Conservation (phyloP, 2,113 vertebrate genomes). For the Bostrychus sinensis region DNA sequence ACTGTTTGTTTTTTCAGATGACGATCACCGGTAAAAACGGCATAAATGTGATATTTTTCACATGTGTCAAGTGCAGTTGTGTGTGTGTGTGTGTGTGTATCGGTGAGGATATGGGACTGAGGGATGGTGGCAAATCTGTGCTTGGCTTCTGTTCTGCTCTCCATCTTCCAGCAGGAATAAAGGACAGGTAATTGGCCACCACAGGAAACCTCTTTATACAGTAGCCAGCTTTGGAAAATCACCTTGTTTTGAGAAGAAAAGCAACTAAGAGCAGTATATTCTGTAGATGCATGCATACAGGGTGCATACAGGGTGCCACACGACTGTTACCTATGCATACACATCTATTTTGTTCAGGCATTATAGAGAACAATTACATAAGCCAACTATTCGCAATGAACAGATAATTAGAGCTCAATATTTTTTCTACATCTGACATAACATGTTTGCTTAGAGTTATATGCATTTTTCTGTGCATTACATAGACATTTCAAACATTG, state of each 20-base stretch:
- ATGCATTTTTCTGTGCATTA: no score
- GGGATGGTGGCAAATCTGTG: conserved; percentile 13
- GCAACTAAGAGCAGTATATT: neutral
- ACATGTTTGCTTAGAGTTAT: no score
- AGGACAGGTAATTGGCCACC: conserved; percentile 42
- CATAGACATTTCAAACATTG: no score
- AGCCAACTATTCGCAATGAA: no score
- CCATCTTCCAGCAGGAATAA: conserved; percentile 18
- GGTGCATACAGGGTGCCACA: no score
- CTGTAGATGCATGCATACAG: no score
- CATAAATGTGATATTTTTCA: conserved; percentile 11
- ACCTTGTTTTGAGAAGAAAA: conserved; percentile 3
- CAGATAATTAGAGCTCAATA: no score
- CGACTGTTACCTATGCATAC: neutral
- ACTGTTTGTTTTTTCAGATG: conserved; percentile 15
- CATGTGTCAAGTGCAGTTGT: neutral
- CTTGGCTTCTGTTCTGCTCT: conserved; percentile 24
- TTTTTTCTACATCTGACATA: no score
- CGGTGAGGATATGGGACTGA: conserved; percentile 2
- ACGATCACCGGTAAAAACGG: conserved; percentile 41
- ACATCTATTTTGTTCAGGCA: neutral
- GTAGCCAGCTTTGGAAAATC: neutral
- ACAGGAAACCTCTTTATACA: conserved; percentile 15
- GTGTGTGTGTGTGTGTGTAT: neutral
- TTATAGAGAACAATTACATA: neutral